These are phyloP conservation scores for Parochlus steinenii DNA, from an alignment of 2,888 invertebrate species.

Conservation along the genomic window DNA sequence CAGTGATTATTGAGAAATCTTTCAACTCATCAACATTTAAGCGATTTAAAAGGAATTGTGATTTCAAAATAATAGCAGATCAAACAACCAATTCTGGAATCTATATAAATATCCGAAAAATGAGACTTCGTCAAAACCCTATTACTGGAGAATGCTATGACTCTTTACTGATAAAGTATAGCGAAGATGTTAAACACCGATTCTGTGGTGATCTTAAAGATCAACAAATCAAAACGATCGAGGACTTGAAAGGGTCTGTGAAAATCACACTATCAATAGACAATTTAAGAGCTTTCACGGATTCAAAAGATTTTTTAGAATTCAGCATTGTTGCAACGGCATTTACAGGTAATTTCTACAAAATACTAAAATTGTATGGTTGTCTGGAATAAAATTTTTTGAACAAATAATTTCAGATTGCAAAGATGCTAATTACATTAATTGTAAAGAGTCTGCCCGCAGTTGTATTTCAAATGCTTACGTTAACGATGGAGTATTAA, in stretches of 20 bases:
- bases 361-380: background rate
- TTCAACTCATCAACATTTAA: constrained; percentile 3
- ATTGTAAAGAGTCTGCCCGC: constrained; percentile 4
- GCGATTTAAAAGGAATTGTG: constrained; percentile 6
- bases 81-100: constrained; percentile 5
- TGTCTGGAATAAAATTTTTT: background rate
- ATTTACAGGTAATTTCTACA: constrained; percentile 8
- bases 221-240: constrained; percentile 4
- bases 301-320: constrained; percentile 7
- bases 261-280: constrained; percentile 6
- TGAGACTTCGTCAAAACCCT: constrained; percentile 4
- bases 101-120: constrained; percentile 10
- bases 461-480: constrained; percentile 9
- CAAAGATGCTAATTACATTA: constrained; percentile 2
- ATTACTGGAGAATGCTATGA: constrained; percentile 5
- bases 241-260: constrained; percentile 6
- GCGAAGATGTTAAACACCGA: constrained; percentile 4
- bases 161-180: constrained; percentile 8
- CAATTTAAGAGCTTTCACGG: background rate
- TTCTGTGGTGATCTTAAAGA: constrained; percentile 5
- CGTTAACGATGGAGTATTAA: constrained; percentile 5
- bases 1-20: constrained; percentile 1
- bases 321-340: constrained; percentile 9
- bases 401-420: background rate
- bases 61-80: constrained; percentile 2